Evolutionary conservation across 2,113 vertebrate genomes (phyloP), one percentile per base, ranked within the genome.

Genomic region (Eolophus roseicapilla): DNA sequence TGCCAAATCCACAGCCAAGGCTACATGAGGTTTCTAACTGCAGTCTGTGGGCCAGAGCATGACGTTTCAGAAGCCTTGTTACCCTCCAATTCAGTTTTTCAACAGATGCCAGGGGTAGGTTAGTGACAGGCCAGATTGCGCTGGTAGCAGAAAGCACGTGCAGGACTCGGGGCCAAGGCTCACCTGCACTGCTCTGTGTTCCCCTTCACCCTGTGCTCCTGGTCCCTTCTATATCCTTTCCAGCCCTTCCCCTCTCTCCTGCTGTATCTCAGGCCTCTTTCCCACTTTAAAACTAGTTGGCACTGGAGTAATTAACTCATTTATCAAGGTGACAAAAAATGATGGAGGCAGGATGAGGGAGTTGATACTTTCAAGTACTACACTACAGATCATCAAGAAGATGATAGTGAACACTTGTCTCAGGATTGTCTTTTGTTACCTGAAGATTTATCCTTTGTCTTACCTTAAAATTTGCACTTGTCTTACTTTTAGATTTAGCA

Each of bases 151-250:
- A 82, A 71, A 29, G 35, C 33, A 20, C 0, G 0, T 2, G 17
- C 3, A 7, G 33, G 46, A 44, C 47, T 17, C 0, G 1, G 43
- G 70, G 55, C 62, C 57, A 37, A 65, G 52, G 71, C 62, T 82
- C 55, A 60, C 64, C 73, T 13, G 19, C 44, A 7, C 53, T 13
- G 25, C 68, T 50, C 63, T 5, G 15, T 4, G 1, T 16, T 74
- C 8, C 2, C 60, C 9, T 27, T 84, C 73, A 33, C 10, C 28
- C 21, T 4, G 0, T 0, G 2, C 17, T 79, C 15, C n/a, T 2
- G 4, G 14, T 31, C 28, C 17, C 21, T 37, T 59, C 44, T n/a
- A 1, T 50, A 64, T 84, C 43, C 47, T 67, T 82, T 25, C 27
- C 49, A 57, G 47, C 43, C 39, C 65, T 74, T 59, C 28, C 39